phyloP scores from a whole-genome alignment of 1,140 invertebrate genomes.

The Musca domestica region DNA sequence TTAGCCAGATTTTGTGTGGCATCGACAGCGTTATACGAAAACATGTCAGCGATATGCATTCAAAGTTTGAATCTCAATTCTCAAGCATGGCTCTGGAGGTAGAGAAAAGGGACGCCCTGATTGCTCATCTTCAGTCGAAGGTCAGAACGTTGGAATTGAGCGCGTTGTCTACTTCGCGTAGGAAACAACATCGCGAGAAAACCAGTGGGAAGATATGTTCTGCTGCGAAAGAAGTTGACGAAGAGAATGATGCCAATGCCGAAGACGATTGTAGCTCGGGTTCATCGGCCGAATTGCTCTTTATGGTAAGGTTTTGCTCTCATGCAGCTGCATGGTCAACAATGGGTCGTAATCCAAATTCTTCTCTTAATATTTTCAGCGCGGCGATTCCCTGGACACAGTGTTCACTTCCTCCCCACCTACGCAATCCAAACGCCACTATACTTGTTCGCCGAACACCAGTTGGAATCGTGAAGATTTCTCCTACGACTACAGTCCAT shows the following conservation, averaged over 20 bases:
- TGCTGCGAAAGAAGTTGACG: not conserved
- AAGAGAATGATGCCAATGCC: constrained; percentile 31
- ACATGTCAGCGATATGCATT: constrained; percentile 66
- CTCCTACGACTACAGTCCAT: not conserved
- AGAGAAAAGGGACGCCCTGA: constrained; percentile 72
- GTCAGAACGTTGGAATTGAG: constrained; percentile 40
- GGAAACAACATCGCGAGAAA: constrained; percentile 6
- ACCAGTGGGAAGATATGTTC: not conserved
- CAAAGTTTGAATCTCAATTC: constrained; percentile 68
- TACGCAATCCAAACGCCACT: constrained; percentile 28
- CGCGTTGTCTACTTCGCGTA: constrained; percentile 10
- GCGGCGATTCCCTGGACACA: constrained; percentile 61
- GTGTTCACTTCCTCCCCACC: constrained; percentile 61
- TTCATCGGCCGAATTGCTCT: constrained; percentile 56
- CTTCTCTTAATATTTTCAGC: constrained; percentile 40
- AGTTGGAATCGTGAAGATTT: constrained; percentile 28
- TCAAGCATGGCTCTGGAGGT: constrained; percentile 73
- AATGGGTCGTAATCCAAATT: too few relatives aligned
- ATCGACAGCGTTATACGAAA: constrained; percentile 75
- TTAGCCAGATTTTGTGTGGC: constrained; percentile 69
- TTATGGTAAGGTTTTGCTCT: constrained; percentile 56
- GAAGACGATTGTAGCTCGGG: constrained; percentile 49
- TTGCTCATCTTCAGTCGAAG: constrained; percentile 67
- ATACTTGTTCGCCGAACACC: constrained; percentile 27
- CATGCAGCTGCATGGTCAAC: too few relatives aligned